phyloP scores from a whole-genome alignment of 2,797 vertebrate species.

The Salarias fasciatus region DNA sequence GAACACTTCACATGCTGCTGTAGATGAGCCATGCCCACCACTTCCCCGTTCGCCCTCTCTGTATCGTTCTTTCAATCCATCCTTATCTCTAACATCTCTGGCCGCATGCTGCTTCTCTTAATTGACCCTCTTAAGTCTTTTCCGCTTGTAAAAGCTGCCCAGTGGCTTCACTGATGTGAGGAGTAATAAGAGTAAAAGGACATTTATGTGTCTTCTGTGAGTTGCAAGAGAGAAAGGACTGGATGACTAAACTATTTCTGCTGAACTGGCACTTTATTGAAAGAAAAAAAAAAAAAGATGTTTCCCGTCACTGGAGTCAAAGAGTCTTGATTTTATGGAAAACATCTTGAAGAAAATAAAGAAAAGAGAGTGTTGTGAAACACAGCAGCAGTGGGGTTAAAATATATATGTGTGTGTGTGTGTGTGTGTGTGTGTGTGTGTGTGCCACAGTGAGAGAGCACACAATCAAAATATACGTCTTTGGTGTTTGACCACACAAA shows the following conservation, averaged over 20 bases:
- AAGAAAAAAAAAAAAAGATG: no score
- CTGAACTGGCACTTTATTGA: background rate
- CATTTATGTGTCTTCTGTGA: background rate
- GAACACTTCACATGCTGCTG: no score
- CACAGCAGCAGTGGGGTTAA: slow-evolving; percentile 2
- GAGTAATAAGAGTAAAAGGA: background rate
- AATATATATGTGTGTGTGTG: no score
- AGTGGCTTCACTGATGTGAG: background rate
- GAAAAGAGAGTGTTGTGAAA: background rate
- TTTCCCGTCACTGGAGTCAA: slow-evolving; percentile 15
- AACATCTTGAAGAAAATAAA: slow-evolving; percentile 1
- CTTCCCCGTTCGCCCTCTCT: no score
- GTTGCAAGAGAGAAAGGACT: slow-evolving; percentile 4
- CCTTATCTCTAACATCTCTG: background rate
- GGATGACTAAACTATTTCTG: slow-evolving; percentile 9
- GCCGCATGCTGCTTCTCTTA: background rate
- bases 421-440: slow-evolving; percentile 9
- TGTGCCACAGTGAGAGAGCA: slow-evolving; percentile 7
- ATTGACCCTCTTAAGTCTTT: background rate
- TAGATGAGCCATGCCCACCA: no score
- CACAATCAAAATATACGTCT: slow-evolving; percentile 54
- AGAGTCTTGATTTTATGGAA: slow-evolving; percentile 35
- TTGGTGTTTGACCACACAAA: slow-evolving; percentile 72
- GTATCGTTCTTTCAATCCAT: background rate
- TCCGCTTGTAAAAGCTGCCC: background rate